Conservation (phyloP, 2,113 vertebrate species). For the Trichomycterus rosablanca region DNA sequence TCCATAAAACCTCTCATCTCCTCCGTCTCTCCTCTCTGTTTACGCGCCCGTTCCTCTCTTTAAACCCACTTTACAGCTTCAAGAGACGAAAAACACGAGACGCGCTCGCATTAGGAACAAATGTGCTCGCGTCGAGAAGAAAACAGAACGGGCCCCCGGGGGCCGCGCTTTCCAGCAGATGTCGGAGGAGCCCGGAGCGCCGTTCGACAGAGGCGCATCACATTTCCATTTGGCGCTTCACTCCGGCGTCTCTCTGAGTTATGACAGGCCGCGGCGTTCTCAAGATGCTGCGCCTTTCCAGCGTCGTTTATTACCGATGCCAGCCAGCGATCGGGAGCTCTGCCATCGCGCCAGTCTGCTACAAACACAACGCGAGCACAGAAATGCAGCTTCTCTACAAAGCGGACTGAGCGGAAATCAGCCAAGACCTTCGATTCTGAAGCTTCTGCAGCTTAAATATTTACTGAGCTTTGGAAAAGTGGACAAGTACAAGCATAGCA, state of each 20-base stretch:
- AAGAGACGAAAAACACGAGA: too few species aligned
- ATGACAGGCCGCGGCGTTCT: constrained; percentile 38
- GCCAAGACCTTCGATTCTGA: too few species aligned
- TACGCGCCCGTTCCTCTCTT: too few species aligned
- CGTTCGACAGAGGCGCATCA: constrained; percentile 31
- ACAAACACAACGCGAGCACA: constrained; percentile 21
- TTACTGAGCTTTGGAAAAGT: too few species aligned
- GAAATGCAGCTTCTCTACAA: constrained; percentile 27
- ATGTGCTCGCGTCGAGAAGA: constrained; percentile 17
- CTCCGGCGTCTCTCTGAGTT: constrained; percentile 39
- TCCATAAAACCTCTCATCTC: background rate
- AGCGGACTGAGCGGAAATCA: too few species aligned
- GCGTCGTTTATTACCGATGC: constrained; percentile 48
- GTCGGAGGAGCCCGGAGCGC: constrained; percentile 37
- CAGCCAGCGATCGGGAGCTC: constrained; percentile 37
- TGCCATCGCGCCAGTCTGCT: constrained; percentile 23
- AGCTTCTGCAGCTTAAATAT: too few species aligned
- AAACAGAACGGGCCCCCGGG: constrained; percentile 38
- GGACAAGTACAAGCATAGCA: too few species aligned
- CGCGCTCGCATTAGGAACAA: too few species aligned
- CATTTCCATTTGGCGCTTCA: constrained; percentile 44
- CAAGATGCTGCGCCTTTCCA: constrained; percentile 41
- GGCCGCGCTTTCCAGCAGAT: constrained; percentile 40
- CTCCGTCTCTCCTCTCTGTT: background rate
- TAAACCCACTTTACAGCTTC: too few species aligned